These are phyloP conservation scores for Anastrepha ludens DNA, from an alignment of 1,140 invertebrate genomes.

Conservation along the genomic window DNA sequence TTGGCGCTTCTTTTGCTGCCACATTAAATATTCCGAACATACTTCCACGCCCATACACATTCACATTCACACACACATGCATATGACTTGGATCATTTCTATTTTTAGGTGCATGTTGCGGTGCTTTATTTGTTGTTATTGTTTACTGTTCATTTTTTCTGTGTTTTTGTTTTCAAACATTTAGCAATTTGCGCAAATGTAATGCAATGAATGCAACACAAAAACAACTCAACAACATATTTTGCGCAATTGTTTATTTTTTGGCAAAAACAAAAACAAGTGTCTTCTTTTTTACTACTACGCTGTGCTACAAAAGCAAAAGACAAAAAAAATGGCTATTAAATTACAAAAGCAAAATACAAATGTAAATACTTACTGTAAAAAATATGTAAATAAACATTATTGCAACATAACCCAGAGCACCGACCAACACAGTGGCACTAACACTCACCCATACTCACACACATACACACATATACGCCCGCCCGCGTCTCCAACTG, in stretches of 20 bases:
- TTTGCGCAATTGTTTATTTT: conserved; percentile 12
- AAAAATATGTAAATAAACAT: conserved; percentile 17
- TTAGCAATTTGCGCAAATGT: conserved; percentile 27
- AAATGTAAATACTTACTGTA: conserved; percentile 43
- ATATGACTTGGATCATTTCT: neutral
- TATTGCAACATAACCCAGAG: neutral
- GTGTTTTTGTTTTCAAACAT: neutral
- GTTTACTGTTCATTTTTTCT: neutral
- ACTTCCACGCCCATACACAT: neutral
- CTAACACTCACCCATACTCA: neutral
- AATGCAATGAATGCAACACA: conserved; percentile 35
- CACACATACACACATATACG: neutral
- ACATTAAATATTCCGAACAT: neutral
- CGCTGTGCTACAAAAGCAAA: neutral
- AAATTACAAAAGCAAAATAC: conserved; percentile 45
- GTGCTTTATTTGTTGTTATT: conserved; percentile 19
- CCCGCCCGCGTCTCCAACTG: conserved; percentile 4
- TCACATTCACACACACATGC: neutral
- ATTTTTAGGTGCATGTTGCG: neutral
- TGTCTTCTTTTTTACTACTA: neutral
- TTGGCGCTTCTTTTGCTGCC: neutral
- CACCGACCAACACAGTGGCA: neutral
- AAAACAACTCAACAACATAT: conserved; percentile 29
- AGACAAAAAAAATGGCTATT: neutral
- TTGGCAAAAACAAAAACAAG: neutral